phyloP scores from a whole-genome alignment of 1,140 invertebrate species.

The Phortica variegata region DNA sequence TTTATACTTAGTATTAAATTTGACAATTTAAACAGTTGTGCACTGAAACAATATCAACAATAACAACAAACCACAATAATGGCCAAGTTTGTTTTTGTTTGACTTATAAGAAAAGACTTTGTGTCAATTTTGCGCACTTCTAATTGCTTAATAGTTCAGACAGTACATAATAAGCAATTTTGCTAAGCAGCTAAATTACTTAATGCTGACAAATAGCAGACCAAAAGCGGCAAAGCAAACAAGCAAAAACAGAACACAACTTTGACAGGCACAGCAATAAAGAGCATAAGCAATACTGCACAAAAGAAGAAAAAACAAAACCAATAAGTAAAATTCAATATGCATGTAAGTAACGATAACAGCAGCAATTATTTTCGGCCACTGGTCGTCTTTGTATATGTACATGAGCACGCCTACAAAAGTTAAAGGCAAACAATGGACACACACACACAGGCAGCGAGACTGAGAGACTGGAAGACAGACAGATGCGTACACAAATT shows the following conservation, averaged over 20 bases:
- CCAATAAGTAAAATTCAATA: too few relatives aligned
- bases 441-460: slow-evolving; percentile 8
- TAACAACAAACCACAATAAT: slow-evolving; percentile 23
- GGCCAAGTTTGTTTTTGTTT: slow-evolving; percentile 39
- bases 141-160: too few relatives aligned
- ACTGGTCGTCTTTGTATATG: too few relatives aligned
- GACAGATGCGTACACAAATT: slow-evolving; percentile 30
- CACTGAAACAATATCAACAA: slow-evolving; percentile 8
- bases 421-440: neutral
- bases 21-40: too few relatives aligned
- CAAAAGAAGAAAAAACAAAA: too few relatives aligned
- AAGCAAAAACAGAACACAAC: too few relatives aligned
- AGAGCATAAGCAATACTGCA: slow-evolving; percentile 23
- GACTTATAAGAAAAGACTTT: slow-evolving; percentile 38
- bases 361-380: slow-evolving; percentile 50
- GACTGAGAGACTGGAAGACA: slow-evolving; percentile 23
- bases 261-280: slow-evolving; percentile 25
- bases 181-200: slow-evolving; percentile 52
- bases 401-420: too few relatives aligned
- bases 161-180: slow-evolving; percentile 19
- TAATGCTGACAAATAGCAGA: slow-evolving; percentile 38
- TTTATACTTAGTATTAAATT: too few relatives aligned
- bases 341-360: slow-evolving; percentile 53
- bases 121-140: slow-evolving; percentile 17
- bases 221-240: too few relatives aligned